phyloP scores from a whole-genome alignment of 2,888 invertebrate species.

The Parnassius apollo region DNA sequence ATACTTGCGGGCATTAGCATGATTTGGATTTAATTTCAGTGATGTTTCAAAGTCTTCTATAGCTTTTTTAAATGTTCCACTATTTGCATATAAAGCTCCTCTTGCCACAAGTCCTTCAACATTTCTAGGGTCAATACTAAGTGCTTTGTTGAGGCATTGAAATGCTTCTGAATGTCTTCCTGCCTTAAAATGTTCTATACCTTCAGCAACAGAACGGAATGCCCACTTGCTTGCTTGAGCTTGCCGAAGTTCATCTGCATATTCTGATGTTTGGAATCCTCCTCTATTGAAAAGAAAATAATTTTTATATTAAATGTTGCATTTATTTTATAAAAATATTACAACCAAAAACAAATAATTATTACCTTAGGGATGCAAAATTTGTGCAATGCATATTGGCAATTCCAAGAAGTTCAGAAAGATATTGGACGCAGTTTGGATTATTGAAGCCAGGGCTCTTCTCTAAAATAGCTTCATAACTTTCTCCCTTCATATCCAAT shows the following conservation, averaged over 20 bases:
- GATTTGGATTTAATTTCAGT: constrained; percentile 91
- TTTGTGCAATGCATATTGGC: constrained; percentile 85
- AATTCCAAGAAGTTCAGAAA: constrained; percentile 88
- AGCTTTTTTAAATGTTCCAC: constrained; percentile 95
- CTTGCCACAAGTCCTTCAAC: constrained; percentile 95
- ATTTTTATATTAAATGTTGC: constrained; percentile 2
- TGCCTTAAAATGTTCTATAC: constrained; percentile 96
- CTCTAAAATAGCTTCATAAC: constrained; percentile 90
- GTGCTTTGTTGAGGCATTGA: constrained; percentile 95
- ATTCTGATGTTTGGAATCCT: constrained; percentile 89
- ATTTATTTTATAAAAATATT: constrained; percentile 4
- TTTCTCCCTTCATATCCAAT: constrained; percentile 88
- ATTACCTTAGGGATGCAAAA: constrained; percentile 86
- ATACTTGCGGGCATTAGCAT: constrained; percentile 96
- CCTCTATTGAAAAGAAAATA: constrained; percentile 71
- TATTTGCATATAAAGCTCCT: constrained; percentile 95
- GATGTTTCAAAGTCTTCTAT: constrained; percentile 97
- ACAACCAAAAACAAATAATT: not conserved
- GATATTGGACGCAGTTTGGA: constrained; percentile 92
- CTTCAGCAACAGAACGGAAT: constrained; percentile 95
- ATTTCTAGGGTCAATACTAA: constrained; percentile 94
- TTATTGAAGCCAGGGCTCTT: constrained; percentile 93
- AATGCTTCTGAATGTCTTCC: constrained; percentile 96
- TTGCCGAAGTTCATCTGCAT: constrained; percentile 91
- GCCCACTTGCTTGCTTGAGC: constrained; percentile 97